Evolutionary conservation across 2,888 invertebrate genomes (phyloP).

Genomic region (Caenorhabditis sp.): DNA sequence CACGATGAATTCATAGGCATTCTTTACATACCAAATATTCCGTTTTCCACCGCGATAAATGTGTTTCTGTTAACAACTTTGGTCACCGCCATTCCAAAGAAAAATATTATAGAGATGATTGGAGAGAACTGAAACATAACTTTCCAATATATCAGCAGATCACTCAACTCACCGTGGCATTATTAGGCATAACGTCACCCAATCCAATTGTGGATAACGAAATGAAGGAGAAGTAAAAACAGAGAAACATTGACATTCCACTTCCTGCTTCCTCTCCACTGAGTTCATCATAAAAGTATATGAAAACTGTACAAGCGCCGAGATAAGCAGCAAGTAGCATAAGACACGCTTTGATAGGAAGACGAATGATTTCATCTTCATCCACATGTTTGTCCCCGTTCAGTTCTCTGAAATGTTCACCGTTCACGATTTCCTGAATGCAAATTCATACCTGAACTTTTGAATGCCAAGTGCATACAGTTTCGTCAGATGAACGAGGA

Average conservation of each 20-base stretch:
- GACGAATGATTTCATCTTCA: slow-evolving; percentile 51
- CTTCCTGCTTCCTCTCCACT: slow-evolving; percentile 10
- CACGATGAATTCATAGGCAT: not conserved
- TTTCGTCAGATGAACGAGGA: slow-evolving; percentile 70
- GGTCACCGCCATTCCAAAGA: slow-evolving; percentile 75
- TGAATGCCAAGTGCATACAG: slow-evolving; percentile 68
- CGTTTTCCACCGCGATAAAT: slow-evolving; percentile 74
- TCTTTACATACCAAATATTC: slow-evolving; percentile 68
- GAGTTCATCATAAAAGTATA: slow-evolving; percentile 34
- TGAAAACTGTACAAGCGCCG: slow-evolving; percentile 19
- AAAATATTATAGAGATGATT: slow-evolving; percentile 71
- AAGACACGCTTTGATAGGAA: slow-evolving; percentile 51
- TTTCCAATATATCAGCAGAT: not conserved
- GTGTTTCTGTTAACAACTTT: slow-evolving; percentile 75
- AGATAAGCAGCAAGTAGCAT: slow-evolving; percentile 19
- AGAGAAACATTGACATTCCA: slow-evolving; percentile 31
- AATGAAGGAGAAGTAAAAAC: slow-evolving; percentile 74
- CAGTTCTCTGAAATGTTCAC: slow-evolving; percentile 47
- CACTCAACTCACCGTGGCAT: slow-evolving; percentile 67
- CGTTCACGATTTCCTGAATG: too few species aligned
- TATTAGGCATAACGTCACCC: slow-evolving; percentile 77
- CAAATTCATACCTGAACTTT: slow-evolving; percentile 63
- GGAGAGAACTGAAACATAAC: slow-evolving; percentile 63
- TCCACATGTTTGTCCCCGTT: slow-evolving; percentile 46
- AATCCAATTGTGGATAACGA: slow-evolving; percentile 76